Evolutionary conservation across 1,140 invertebrate genomes (phyloP).

Genomic region (Lordiphosa mommai): DNA sequence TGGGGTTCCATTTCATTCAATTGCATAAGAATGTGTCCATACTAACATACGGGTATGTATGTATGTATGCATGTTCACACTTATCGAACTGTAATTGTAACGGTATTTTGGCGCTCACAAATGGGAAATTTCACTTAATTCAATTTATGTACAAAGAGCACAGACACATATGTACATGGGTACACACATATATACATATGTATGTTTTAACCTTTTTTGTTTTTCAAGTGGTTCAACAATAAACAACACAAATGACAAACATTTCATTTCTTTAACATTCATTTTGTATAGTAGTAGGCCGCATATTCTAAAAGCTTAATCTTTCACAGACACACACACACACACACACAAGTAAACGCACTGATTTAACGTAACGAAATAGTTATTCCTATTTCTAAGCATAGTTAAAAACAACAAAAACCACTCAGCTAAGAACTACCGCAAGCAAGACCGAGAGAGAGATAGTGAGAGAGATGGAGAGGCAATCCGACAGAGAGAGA

Average conservation of each 20-base stretch:
- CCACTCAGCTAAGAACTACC: slow-evolving; percentile 21
- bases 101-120: slow-evolving; percentile 24
- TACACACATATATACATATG: slow-evolving; percentile 7
- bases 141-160: slow-evolving; percentile 38
- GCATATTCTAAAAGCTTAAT: not conserved
- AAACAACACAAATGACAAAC: slow-evolving; percentile 25
- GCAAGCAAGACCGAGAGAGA: slow-evolving; percentile 21
- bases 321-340: slow-evolving; percentile 3
- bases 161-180: slow-evolving; percentile 1
- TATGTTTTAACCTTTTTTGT: slow-evolving; percentile 21
- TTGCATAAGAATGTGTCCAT: not conserved
- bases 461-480: slow-evolving; percentile 20
- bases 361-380: slow-evolving; percentile 67
- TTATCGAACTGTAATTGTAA: slow-evolving; percentile 4
- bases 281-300: not conserved
- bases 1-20: too few species aligned
- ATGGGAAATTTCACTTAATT: slow-evolving; percentile 52
- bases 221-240: slow-evolving; percentile 58
- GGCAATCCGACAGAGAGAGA: slow-evolving; percentile 12
- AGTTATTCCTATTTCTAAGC: slow-evolving; percentile 54
- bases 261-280: slow-evolving; percentile 2
- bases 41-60: not conserved
- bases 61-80: slow-evolving; percentile 4
- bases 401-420: slow-evolving; percentile 60
- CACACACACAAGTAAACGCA: slow-evolving; percentile 39